phyloP scores from a whole-genome alignment of 2,888 invertebrate species.

The Eumerus sabulonum region DNA sequence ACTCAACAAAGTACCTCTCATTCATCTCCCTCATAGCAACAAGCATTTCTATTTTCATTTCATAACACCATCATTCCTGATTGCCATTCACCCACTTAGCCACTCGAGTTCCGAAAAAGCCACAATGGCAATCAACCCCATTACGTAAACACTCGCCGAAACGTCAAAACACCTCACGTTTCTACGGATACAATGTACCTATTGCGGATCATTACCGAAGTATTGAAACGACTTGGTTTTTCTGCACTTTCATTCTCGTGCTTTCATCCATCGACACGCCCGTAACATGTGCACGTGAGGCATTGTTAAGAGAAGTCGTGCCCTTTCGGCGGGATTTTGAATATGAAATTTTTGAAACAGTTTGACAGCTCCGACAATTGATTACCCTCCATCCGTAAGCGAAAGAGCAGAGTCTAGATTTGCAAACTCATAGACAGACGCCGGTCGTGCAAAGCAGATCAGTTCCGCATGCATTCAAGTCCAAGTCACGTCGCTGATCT shows the following conservation, averaged over 20 bases:
- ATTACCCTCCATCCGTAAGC: constrained; percentile 33
- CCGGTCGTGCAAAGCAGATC: constrained; percentile 43
- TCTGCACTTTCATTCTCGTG: constrained; percentile 61
- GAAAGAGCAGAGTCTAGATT: neutral
- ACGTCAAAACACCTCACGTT: constrained; percentile 56
- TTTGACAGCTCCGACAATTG: constrained; percentile 64
- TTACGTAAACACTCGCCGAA: constrained; percentile 29
- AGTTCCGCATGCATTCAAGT: constrained; percentile 59
- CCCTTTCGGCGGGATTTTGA: constrained; percentile 55
- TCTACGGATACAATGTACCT: constrained; percentile 15
- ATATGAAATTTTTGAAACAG: constrained; percentile 44
- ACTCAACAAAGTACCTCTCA: too few relatives aligned
- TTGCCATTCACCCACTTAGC: too few relatives aligned
- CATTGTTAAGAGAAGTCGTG: constrained; percentile 43
- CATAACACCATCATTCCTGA: too few relatives aligned
- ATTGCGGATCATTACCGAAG: constrained; percentile 29
- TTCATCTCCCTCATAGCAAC: too few relatives aligned
- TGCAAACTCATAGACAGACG: neutral
- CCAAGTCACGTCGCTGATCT: constrained; percentile 44
- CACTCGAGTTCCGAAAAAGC: too few relatives aligned
- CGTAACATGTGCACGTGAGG: too few relatives aligned
- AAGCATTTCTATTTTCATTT: too few relatives aligned
- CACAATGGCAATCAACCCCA: neutral
- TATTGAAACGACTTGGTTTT: constrained; percentile 41
- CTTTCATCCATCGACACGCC: constrained; percentile 4